phyloP scores from a whole-genome alignment of 1,140 invertebrate genomes.

The Formica selysi region DNA sequence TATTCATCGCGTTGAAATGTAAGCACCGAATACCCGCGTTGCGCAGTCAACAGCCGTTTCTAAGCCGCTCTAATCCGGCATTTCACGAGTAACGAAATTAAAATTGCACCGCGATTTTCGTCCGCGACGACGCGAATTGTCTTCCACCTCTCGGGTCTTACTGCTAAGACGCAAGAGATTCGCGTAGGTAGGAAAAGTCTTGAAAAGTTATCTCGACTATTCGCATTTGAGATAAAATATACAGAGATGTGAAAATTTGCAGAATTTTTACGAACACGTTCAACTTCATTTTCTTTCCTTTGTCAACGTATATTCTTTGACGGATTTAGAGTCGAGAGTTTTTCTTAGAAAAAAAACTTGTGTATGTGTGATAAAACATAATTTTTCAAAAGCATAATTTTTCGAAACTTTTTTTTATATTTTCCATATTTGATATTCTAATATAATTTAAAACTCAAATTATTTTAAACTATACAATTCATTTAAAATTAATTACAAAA shows the following conservation, averaged over 20 bases:
- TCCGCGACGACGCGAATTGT: constrained; percentile 26
- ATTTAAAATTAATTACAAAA: background rate
- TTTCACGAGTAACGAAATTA: constrained; percentile 66
- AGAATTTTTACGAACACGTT: background rate
- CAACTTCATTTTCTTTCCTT: background rate
- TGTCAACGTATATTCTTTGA: constrained; percentile 3
- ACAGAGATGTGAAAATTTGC: constrained; percentile 11
- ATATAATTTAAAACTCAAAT: constrained; percentile 9
- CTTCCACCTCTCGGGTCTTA: background rate
- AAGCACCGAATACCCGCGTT: constrained; percentile 66
- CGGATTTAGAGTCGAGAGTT: constrained; percentile 5
- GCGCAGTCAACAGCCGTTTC: constrained; percentile 37
- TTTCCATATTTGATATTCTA: background rate
- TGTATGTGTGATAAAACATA: background rate
- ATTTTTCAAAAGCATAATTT: background rate
- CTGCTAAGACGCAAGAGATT: background rate
- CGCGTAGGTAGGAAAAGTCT: background rate
- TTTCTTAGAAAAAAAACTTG: background rate
- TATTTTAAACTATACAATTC: background rate
- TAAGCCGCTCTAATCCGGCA: constrained; percentile 61
- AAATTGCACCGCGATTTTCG: constrained; percentile 68
- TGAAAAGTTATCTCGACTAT: background rate
- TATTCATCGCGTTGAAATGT: constrained; percentile 73
- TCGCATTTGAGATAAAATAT: background rate
- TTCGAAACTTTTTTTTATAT: background rate